phyloP scores from a whole-genome alignment of 2,113 vertebrate genomes.

The Penelope pileata region DNA sequence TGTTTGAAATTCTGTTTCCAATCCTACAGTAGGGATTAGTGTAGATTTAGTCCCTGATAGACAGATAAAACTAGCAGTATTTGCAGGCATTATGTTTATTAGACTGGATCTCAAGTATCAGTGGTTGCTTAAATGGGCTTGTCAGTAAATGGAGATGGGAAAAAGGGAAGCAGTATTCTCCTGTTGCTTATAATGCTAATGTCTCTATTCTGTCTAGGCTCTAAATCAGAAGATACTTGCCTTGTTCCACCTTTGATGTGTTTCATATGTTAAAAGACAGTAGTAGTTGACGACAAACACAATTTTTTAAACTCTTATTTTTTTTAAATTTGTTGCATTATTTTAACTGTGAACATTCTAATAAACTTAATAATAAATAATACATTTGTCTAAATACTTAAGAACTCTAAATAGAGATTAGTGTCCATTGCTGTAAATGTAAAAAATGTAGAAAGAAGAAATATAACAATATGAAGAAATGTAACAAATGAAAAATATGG shows the following conservation, averaged over 20 bases:
- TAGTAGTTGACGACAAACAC: not conserved
- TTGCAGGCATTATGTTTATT: slow-evolving; percentile 32
- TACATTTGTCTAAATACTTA: not conserved
- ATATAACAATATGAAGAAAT: not conserved
- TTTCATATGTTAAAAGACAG: not conserved
- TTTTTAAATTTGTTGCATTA: not conserved
- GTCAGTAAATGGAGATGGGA: not conserved
- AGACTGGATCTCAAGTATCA: slow-evolving; percentile 21
- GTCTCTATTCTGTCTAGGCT: not conserved
- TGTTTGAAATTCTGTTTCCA: slow-evolving; percentile 56
- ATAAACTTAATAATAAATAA: no score
- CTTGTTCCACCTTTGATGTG: not conserved
- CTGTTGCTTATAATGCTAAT: not conserved
- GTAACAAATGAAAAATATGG: not conserved
- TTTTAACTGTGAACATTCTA: not conserved
- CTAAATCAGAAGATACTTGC: not conserved
- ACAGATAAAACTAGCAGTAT: slow-evolving; percentile 44
- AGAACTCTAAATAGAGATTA: not conserved
- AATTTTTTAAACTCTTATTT: not conserved
- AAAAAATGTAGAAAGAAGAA: not conserved
- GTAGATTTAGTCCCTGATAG: slow-evolving; percentile 31
- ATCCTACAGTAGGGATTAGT: slow-evolving; percentile 28
- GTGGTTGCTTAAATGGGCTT: slow-evolving; percentile 5
- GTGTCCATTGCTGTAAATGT: not conserved
- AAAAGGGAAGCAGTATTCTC: not conserved